These are phyloP conservation scores for Drosophila asahinai DNA, from an alignment of 1,140 invertebrate genomes.

Conservation along the genomic window DNA sequence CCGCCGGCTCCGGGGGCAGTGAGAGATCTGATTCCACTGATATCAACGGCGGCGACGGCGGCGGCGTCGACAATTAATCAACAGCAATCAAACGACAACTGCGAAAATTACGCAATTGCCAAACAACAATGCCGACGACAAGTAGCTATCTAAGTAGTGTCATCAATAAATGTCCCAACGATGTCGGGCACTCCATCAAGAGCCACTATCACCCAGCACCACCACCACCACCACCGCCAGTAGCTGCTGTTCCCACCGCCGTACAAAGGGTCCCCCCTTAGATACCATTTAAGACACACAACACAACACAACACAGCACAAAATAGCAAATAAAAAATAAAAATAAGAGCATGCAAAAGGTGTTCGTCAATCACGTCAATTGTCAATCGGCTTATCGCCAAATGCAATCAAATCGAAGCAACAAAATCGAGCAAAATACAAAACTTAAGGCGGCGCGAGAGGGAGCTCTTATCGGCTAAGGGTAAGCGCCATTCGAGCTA, in stretches of 20 bases:
- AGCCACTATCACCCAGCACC: slow-evolving; percentile 45
- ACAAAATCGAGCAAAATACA: slow-evolving; percentile 42
- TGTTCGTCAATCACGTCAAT: slow-evolving; percentile 43
- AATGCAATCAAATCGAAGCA: slow-evolving; percentile 57
- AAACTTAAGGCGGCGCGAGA: slow-evolving; percentile 24
- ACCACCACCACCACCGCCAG: not conserved
- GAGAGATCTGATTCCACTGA: slow-evolving; percentile 12
- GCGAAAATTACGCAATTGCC: slow-evolving; percentile 34
- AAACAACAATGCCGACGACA: slow-evolving; percentile 24
- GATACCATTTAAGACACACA: slow-evolving; percentile 2
- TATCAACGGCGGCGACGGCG: slow-evolving; percentile 1
- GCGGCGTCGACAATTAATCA: slow-evolving; percentile 32
- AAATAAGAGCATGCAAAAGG: slow-evolving; percentile 13
- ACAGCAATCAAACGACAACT: slow-evolving; percentile 37
- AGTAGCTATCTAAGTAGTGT: slow-evolving; percentile 60
- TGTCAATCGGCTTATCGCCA: slow-evolving; percentile 52
- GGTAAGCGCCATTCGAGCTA: slow-evolving; percentile 31
- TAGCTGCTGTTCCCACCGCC: not conserved
- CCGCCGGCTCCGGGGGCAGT: not conserved
- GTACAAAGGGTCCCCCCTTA: not conserved
- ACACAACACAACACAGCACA: not conserved
- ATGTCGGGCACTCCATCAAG: slow-evolving; percentile 59
- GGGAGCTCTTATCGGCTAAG: slow-evolving; percentile 52
- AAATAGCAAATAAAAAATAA: not conserved
- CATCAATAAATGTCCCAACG: slow-evolving; percentile 64